Evolutionary conservation across 1,140 invertebrate species (phyloP).

Genomic region (Zaprionus africanus): DNA sequence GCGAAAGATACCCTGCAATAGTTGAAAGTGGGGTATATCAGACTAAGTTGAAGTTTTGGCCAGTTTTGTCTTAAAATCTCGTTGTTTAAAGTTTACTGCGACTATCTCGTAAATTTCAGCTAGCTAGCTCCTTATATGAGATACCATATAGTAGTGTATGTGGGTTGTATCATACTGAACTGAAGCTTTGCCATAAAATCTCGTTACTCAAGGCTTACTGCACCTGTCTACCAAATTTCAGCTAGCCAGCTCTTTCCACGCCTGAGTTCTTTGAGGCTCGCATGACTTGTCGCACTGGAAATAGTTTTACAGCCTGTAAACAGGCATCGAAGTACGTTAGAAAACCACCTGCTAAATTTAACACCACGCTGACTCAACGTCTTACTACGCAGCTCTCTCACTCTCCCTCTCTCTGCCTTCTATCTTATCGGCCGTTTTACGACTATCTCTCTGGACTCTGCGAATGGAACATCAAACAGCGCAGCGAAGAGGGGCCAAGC

Average conservation of each 20-base stretch:
- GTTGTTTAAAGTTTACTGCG: too few relatives aligned
- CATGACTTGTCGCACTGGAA: slow-evolving; percentile 31
- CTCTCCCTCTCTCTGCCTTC: slow-evolving; percentile 2
- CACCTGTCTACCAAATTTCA: background rate
- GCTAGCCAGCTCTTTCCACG: background rate
- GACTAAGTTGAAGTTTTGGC: too few relatives aligned
- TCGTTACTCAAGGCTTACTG: background rate
- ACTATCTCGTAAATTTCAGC: too few relatives aligned
- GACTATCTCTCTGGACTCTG: slow-evolving; percentile 47
- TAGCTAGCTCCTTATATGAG: too few relatives aligned
- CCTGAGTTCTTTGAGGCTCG: background rate
- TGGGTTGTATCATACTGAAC: too few relatives aligned
- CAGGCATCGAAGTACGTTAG: slow-evolving; percentile 15
- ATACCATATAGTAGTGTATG: too few relatives aligned
- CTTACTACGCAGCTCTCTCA: background rate
- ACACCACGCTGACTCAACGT: slow-evolving; percentile 29
- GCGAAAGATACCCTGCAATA: too few relatives aligned
- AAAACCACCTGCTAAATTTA: slow-evolving; percentile 28
- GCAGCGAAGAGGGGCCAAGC: slow-evolving; percentile 14
- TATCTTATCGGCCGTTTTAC: slow-evolving; percentile 65
- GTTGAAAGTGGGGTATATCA: too few relatives aligned
- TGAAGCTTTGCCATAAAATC: too few relatives aligned
- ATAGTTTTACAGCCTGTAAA: slow-evolving; percentile 39
- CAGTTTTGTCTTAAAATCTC: too few relatives aligned
- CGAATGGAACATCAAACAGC: slow-evolving; percentile 65